Conservation (phyloP, 2,888 invertebrate genomes). For the Idaea biselata region DNA sequence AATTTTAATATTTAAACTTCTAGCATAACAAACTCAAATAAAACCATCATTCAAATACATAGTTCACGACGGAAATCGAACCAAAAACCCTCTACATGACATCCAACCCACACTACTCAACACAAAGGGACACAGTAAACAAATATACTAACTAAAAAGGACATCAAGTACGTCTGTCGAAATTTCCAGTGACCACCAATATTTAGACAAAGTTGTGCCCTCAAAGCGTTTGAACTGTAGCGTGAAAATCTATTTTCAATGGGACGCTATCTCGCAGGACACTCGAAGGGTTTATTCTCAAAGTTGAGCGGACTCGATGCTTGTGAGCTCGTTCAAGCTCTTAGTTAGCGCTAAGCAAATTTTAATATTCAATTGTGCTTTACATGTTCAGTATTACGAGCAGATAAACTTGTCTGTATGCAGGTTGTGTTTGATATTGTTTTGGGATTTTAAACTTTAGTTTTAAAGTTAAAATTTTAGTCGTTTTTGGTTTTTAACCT, state of each 20-base stretch:
- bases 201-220: slow-evolving; percentile 68
- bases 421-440: background rate
- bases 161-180: slow-evolving; percentile 29
- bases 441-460: too few relatives aligned
- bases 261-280: slow-evolving; percentile 75
- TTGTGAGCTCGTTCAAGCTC: slow-evolving; percentile 60
- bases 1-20: too few relatives aligned
- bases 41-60: too few relatives aligned
- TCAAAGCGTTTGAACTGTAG: slow-evolving; percentile 63
- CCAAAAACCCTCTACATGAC: too few relatives aligned
- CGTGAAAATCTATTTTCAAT: slow-evolving; percentile 81
- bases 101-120: too few relatives aligned
- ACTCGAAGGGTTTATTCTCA: slow-evolving; percentile 67
- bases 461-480: too few relatives aligned
- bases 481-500: too few relatives aligned
- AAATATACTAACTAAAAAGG: slow-evolving; percentile 18
- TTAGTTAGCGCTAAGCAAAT: slow-evolving; percentile 73
- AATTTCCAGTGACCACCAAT: slow-evolving; percentile 44
- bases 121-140: too few relatives aligned
- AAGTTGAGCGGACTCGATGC: slow-evolving; percentile 69
- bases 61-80: too few relatives aligned
- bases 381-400: slow-evolving; percentile 31
- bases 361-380: slow-evolving; percentile 78
- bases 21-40: too few relatives aligned
- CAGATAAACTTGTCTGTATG: slow-evolving; percentile 10